Evolutionary conservation across 1,140 invertebrate species (phyloP).

Genomic region (Pogonomyrmex barbatus): DNA sequence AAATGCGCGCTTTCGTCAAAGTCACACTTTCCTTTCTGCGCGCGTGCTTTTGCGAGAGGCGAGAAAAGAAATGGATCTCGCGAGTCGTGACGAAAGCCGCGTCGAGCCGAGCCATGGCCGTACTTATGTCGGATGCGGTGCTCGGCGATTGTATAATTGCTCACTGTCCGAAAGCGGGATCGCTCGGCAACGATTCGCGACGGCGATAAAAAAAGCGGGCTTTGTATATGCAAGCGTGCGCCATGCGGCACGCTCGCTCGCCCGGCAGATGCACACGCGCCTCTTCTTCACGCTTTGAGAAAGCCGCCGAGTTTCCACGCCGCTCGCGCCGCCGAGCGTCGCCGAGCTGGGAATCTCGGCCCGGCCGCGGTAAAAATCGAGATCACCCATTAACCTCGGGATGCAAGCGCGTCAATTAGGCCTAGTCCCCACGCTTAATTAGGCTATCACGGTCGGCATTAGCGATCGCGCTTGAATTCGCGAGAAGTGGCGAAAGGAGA

Average conservation of each 20-base stretch:
- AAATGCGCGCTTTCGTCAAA: slow-evolving; percentile 40
- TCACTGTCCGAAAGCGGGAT: slow-evolving; percentile 59
- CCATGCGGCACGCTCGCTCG: not conserved
- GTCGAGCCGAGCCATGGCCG: slow-evolving; percentile 23
- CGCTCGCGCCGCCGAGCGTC: slow-evolving; percentile 28
- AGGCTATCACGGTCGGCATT: not conserved
- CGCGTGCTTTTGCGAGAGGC: slow-evolving; percentile 17
- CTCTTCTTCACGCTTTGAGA: slow-evolving; percentile 55
- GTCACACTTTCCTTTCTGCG: slow-evolving; percentile 43
- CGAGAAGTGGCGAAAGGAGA: not conserved
- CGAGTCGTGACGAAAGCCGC: slow-evolving; percentile 45
- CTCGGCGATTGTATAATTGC: slow-evolving; percentile 71
- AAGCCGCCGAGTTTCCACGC: slow-evolving; percentile 70
- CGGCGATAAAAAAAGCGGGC: slow-evolving; percentile 67
- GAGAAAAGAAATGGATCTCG: slow-evolving; percentile 63
- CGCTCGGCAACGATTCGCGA: slow-evolving; percentile 43
- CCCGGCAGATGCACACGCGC: not conserved
- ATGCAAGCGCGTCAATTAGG: slow-evolving; percentile 54
- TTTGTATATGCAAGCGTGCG: slow-evolving; percentile 29
- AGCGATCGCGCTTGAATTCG: not conserved
- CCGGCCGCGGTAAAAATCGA: slow-evolving; percentile 45
- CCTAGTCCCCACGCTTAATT: not conserved
- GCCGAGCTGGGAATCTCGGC: slow-evolving; percentile 60
- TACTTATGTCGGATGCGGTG: not conserved
- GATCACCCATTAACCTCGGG: slow-evolving; percentile 65